Conservation (phyloP, 2,888 invertebrate species). For the Sarcophaga variegata region DNA sequence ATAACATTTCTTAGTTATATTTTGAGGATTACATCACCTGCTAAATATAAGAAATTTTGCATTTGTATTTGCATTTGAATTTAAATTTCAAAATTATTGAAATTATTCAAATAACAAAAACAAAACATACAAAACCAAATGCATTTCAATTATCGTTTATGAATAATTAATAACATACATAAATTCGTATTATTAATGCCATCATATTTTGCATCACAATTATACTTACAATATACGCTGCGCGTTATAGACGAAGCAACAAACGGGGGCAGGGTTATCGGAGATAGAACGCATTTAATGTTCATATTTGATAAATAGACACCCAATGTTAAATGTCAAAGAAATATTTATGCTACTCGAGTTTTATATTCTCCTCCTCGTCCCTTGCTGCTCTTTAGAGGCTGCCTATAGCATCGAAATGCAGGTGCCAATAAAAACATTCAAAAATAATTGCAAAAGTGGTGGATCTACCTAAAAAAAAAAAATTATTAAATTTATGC, state of each 20-base stretch:
- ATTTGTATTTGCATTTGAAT: not conserved
- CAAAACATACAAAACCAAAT: not conserved
- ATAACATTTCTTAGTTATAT: constrained; percentile 4
- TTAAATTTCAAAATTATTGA: too few species aligned
- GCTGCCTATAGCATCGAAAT: not conserved
- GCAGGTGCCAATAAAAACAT: constrained; percentile 40
- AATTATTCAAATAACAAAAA: too few species aligned
- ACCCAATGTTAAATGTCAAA: constrained; percentile 58
- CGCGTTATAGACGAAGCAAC: too few species aligned
- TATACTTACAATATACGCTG: too few species aligned
- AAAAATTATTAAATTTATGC: constrained; percentile 26
- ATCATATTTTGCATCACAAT: not conserved
- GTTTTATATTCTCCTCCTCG: not conserved
- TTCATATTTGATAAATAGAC: constrained; percentile 28
- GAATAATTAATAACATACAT: constrained; percentile 38
- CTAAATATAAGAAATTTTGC: constrained; percentile 11
- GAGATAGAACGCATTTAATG: not conserved
- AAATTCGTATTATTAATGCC: constrained; percentile 24
- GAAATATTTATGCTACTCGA: constrained; percentile 44
- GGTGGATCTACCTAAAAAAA: not conserved
- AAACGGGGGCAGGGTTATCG: not conserved
- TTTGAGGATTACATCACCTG: constrained; percentile 28
- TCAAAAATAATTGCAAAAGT: not conserved
- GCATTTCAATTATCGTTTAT: constrained; percentile 42
- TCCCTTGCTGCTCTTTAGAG: too few species aligned